These are phyloP conservation scores for Porphyrio hochstetteri DNA, from an alignment of 2,113 vertebrate genomes.

Conservation along the genomic window DNA sequence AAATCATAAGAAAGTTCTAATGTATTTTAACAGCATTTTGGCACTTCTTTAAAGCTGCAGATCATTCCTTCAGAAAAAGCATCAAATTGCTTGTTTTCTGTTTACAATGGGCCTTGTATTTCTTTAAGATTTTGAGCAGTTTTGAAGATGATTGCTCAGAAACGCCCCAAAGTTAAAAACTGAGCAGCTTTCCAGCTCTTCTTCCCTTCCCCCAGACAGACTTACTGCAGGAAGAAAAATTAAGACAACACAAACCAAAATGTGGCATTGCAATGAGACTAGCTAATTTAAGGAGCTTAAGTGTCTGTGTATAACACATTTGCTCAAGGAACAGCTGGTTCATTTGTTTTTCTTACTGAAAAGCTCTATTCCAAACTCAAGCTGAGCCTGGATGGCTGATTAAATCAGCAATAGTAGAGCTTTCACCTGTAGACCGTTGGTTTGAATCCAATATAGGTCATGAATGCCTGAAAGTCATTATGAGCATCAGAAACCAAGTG, in stretches of 20 bases:
- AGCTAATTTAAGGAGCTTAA: slow-evolving; percentile 23
- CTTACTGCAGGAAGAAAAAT: slow-evolving; percentile 23
- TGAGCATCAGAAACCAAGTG: not conserved
- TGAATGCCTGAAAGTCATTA: not conserved
- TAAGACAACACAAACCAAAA: not conserved
- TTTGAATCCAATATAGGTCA: not conserved
- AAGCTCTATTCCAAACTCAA: slow-evolving; percentile 15
- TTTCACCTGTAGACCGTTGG: not conserved
- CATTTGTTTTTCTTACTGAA: slow-evolving; percentile 19
- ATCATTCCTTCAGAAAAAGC: not conserved
- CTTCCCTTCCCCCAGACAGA: not conserved
- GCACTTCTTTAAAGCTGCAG: not conserved
- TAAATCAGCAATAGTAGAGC: not conserved
- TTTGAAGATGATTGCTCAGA: not conserved
- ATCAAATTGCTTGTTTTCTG: not conserved
- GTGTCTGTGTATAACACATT: not conserved
- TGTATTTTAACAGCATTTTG: not conserved
- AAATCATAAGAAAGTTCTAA: not conserved
- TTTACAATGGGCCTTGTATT: not conserved
- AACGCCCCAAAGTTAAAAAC: not conserved
- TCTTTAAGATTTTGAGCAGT: not conserved
- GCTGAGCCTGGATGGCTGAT: not conserved
- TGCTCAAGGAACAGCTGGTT: slow-evolving; percentile 47
- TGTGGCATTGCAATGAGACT: not conserved
- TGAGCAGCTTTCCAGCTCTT: not conserved